Evolutionary conservation across 2,797 vertebrate species (phyloP).

Genomic region (Chelon auratus): DNA sequence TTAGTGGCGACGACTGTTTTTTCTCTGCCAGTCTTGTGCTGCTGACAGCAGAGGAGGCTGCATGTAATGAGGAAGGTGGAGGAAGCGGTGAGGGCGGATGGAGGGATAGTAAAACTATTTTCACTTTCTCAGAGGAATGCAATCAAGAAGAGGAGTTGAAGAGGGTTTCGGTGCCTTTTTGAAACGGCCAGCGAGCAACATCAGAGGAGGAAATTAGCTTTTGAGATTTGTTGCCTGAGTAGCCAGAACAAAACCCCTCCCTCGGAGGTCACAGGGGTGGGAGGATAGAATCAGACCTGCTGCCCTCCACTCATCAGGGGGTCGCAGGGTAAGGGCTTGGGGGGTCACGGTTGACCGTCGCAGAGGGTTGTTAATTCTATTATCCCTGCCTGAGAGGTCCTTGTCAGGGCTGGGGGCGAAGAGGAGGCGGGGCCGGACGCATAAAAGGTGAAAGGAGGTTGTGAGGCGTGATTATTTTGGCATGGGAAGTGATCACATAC

Average conservation of each 20-base stretch:
- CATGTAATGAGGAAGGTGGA: conserved; percentile 53
- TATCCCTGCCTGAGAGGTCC: conserved; percentile 74
- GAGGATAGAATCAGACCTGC: conserved; percentile 61
- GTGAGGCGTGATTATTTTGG: conserved; percentile 61
- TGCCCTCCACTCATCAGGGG: conserved; percentile 63
- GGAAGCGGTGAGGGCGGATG: conserved; percentile 26
- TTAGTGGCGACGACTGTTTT: conserved; percentile 62
- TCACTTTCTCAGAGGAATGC: conserved; percentile 62
- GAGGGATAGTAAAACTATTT: conserved; percentile 49
- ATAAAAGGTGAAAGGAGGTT: conserved; percentile 62
- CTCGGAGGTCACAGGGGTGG: conserved; percentile 65
- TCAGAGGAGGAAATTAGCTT: conserved; percentile 75
- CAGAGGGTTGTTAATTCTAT: conserved; percentile 80
- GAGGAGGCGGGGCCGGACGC: conserved; percentile 38
- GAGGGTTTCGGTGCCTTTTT: conserved; percentile 54
- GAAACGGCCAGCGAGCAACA: conserved; percentile 65
- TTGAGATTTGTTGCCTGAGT: conserved; percentile 77
- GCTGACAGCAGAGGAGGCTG: conserved; percentile 69
- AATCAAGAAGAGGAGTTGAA: conserved; percentile 19
- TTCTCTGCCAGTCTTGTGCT: conserved; percentile 49
- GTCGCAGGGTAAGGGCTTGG: conserved; percentile 57
- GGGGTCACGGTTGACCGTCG: conserved; percentile 63
- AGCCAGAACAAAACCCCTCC: conserved; percentile 74
- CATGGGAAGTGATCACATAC: conserved; percentile 74
- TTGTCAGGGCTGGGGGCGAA: conserved; percentile 60